These are phyloP conservation scores for Pyrocephalus nanus DNA, from an alignment of 2,797 vertebrate species.

Conservation along the genomic window DNA sequence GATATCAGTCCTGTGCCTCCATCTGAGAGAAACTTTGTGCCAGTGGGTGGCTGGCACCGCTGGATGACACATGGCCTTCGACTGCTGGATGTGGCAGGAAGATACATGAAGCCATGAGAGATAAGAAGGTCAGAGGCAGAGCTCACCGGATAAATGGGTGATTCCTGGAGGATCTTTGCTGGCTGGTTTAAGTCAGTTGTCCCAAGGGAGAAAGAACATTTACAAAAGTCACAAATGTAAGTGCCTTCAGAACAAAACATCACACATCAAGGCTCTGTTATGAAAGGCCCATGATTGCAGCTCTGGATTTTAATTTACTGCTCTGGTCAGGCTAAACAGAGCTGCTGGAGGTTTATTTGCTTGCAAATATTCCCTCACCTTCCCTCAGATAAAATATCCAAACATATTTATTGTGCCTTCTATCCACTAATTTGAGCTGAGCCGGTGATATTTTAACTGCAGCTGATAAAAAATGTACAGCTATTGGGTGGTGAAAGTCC, in stretches of 20 bases:
- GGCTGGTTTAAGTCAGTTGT: background rate
- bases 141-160: background rate
- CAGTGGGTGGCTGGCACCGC: background rate
- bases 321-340: background rate
- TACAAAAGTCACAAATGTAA: background rate
- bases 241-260: background rate
- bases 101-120: background rate
- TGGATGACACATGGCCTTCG: background rate
- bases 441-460: background rate
- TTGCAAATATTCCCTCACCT: background rate
- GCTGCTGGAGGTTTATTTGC: background rate
- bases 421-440: background rate
- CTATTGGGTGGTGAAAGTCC: background rate
- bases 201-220: background rate
- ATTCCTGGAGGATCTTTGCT: background rate
- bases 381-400: background rate
- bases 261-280: background rate
- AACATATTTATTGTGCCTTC: background rate
- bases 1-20: background rate
- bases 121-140: constrained; percentile 1
- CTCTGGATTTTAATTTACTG: background rate
- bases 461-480: background rate
- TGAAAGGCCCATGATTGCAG: background rate
- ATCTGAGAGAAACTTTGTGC: background rate
- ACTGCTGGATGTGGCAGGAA: background rate